Evolutionary conservation across 2,113 vertebrate species (phyloP), one percentile per base, ranked within the genome.

Genomic region (Osmerus eperlanus): DNA sequence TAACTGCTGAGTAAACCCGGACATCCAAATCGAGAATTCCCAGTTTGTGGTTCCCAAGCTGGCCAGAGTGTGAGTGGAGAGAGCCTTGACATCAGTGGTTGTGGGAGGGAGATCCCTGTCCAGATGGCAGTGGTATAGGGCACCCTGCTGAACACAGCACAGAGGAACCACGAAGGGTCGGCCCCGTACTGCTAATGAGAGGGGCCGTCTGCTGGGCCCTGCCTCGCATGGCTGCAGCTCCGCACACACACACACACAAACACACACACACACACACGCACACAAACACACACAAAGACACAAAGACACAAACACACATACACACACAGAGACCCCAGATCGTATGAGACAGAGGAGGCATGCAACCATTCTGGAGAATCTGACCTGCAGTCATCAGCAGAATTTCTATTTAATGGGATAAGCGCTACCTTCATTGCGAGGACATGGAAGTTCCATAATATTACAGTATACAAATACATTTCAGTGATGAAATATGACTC

Each of bases 81-180:
- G 3, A 2, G 14, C 60, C 23, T 23, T 47, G 41, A 1, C 68
- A 53, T 55, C 55, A 8, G 52, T 23, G 68, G 16, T n/a, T 64
- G 68, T 13, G 32, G 62, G 2, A 16, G n/a, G 18, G 64, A 19
- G 18, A 11, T 41, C 64, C 41, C 65, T 16, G 18, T 53, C 72
- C 74, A 81, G 74, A 78, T 78, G 81, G 79, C 65, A 53, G 72
- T 69, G 53, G 64, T 32, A 58, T 62, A 58, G 3, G 51, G 66
- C 16, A 54, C 23, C 52, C 66, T 25, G 66, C 66, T 25, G 66
- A 68, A n/a, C 66, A 29, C 23, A 28, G 13, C 66, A 55, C 52
- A 25, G 13, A 1, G 52, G 12, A 29, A 3, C 0, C 15, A 11
- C 21, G 51, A 4, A 15, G 8, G 51, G 66, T n/a, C 19, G 4